A percentile compares a stretch with the other conserved stretches of the same genome.
These are phyloP conservation scores for Aptenodytes forsteri DNA, from an alignment of 2,113 vertebrate species.

Conservation along the genomic window DNA sequence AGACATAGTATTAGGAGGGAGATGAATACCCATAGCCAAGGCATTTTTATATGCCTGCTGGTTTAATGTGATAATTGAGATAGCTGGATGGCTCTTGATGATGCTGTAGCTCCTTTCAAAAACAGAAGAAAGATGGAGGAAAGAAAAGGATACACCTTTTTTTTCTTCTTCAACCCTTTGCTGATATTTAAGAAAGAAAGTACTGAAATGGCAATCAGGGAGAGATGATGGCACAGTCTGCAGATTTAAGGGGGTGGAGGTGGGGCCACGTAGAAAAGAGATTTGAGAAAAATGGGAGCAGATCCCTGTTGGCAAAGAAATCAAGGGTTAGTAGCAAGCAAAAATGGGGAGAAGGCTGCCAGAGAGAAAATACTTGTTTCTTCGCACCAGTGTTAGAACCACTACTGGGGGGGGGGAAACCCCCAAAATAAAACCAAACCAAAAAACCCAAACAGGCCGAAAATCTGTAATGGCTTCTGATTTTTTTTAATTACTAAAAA, in stretches of 20 bases:
- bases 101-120: neutral
- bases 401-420: neutral
- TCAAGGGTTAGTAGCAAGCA: neutral
- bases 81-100: neutral
- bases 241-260: neutral
- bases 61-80: neutral
- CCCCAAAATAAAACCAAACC: too few species aligned
- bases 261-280: neutral
- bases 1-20: neutral
- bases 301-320: neutral
- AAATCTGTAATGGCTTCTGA: neutral
- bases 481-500: neutral
- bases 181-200: neutral
- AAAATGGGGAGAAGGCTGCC: neutral
- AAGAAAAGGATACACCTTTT: neutral
- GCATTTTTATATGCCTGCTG: neutral
- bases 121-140: neutral
- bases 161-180: neutral
- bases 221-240: neutral
- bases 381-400: neutral
- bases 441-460: neutral
- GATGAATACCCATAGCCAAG: neutral
- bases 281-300: neutral
- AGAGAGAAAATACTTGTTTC: neutral
- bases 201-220: neutral